A percentile compares a stretch with the other conserved stretches of the same genome.
Conservation (phyloP, 2,888 invertebrate species). For the Entomobrya multifasciata region DNA sequence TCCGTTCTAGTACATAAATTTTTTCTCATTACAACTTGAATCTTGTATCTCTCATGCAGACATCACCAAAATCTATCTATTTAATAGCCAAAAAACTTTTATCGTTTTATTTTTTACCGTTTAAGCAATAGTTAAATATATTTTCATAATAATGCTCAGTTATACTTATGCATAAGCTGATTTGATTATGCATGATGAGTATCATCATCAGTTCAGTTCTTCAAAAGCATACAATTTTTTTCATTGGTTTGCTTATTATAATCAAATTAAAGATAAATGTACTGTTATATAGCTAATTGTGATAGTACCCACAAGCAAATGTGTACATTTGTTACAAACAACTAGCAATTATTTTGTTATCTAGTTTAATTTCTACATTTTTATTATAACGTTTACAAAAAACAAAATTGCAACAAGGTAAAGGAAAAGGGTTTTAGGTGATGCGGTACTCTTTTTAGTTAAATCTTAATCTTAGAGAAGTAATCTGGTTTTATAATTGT, state of each 20-base stretch:
- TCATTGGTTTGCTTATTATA: not conserved
- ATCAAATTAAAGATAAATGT: constrained; percentile 52
- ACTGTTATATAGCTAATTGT: too few relatives aligned
- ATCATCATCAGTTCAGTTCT: not conserved
- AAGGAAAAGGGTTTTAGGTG: not conserved
- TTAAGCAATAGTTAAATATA: not conserved
- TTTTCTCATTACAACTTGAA: constrained; percentile 21
- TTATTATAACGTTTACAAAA: not conserved
- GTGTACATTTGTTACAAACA: not conserved
- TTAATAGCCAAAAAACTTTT: constrained; percentile 1
- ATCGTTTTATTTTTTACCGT: not conserved
- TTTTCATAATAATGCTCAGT: not conserved
- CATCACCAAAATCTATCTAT: not conserved
- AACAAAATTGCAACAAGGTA: not conserved
- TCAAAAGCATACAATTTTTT: too few relatives aligned
- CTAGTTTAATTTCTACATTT: not conserved
- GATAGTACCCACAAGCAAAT: constrained; percentile 6
- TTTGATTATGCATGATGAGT: too few relatives aligned
- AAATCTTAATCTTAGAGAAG: too few relatives aligned
- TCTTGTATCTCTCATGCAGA: not conserved
- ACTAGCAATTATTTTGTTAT: constrained; percentile 28
- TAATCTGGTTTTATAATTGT: too few relatives aligned
- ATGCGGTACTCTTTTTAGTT: too few relatives aligned
- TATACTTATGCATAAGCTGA: too few relatives aligned
- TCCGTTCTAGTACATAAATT: constrained; percentile 35